Evolutionary conservation across 2,797 vertebrate species (phyloP).

Genomic region (Oreochromis mossambicus): DNA sequence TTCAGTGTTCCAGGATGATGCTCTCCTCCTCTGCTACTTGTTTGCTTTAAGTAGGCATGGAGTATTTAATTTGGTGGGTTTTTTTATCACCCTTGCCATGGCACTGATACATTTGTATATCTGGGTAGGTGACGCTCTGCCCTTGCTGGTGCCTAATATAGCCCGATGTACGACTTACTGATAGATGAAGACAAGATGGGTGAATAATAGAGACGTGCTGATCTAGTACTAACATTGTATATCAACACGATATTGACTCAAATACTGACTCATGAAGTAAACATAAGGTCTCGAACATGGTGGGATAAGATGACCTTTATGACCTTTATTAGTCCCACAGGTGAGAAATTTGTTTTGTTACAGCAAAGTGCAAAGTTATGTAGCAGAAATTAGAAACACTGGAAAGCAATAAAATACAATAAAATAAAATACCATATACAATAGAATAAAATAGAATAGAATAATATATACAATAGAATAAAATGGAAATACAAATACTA

Average conservation of each 20-base stretch:
- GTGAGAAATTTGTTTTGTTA: no score
- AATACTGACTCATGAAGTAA: neutral
- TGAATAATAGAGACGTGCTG: neutral
- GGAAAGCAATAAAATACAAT: no score
- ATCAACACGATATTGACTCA: neutral
- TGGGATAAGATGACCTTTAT: neutral
- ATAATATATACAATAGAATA: no score
- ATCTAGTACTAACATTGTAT: neutral
- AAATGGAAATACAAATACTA: no score
- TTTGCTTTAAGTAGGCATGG: constrained; percentile 5
- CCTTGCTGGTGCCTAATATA: neutral
- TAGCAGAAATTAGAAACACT: no score
- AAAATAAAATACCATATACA: no score
- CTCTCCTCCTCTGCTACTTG: neutral
- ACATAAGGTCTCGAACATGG: neutral
- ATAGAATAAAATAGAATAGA: no score
- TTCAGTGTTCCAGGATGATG: neutral
- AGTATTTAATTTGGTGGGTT: constrained; percentile 14
- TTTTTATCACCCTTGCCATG: neutral
- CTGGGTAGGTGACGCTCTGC: constrained; percentile 16
- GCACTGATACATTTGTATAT: constrained; percentile 11
- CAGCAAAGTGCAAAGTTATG: no score
- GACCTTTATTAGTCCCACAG: no score
- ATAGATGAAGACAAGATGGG: neutral
- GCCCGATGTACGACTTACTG: neutral